These are phyloP conservation scores for Lasioglossum pauxillum DNA, from an alignment of 2,888 invertebrate species.

Conservation along the genomic window DNA sequence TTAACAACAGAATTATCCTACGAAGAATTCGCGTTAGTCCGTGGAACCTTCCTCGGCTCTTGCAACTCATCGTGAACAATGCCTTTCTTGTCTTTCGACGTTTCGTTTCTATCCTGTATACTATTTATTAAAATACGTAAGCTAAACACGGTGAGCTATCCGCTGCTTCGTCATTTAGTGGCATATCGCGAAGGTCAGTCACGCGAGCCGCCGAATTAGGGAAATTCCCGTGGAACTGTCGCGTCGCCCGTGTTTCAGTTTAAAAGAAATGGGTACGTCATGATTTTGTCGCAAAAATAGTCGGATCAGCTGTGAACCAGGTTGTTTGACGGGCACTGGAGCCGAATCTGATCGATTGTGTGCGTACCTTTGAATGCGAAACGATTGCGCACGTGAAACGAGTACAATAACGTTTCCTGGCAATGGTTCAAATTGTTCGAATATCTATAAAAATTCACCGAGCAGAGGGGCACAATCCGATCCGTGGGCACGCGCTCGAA, in stretches of 20 bases:
- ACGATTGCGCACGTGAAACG: constrained; percentile 13
- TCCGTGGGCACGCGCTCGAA: constrained; percentile 16
- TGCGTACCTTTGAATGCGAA: constrained; percentile 28
- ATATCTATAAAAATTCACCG: constrained; percentile 37
- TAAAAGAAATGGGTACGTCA: not conserved
- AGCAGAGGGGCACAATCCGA: not conserved
- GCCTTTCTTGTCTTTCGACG: not conserved
- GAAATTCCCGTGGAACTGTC: not conserved
- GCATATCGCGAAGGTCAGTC: not conserved
- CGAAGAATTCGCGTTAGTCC: not conserved
- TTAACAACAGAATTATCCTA: not conserved
- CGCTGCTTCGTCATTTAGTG: not conserved
- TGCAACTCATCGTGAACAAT: not conserved
- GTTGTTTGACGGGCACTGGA: not conserved
- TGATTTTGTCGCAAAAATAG: constrained; percentile 28
- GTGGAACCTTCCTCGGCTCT: not conserved
- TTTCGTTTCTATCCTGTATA: not conserved
- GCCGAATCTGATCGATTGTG: not conserved
- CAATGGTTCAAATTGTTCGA: constrained; percentile 36
- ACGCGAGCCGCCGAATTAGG: not conserved
- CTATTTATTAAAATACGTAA: not conserved
- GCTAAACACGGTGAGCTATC: not conserved
- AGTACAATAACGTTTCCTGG: constrained; percentile 28
- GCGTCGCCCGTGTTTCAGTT: not conserved
- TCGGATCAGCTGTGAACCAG: not conserved